phyloP scores from a whole-genome alignment of 2,797 vertebrate species.

The Hipposideros larvatus region DNA sequence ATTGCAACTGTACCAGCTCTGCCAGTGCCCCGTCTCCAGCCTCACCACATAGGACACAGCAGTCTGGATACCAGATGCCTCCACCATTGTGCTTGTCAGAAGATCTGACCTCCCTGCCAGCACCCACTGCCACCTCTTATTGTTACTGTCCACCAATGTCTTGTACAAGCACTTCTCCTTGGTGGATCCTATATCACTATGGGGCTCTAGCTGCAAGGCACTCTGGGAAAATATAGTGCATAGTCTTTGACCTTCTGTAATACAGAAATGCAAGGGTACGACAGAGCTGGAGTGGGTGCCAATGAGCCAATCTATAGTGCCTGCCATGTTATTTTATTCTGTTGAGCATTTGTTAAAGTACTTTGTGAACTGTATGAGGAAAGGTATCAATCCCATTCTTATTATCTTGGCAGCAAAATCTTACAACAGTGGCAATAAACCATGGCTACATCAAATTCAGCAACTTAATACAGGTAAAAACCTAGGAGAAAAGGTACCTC shows the following conservation, averaged over 20 bases:
- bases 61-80: not conserved
- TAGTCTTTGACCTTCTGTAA: not conserved
- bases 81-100: not conserved
- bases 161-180: not conserved
- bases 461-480: constrained; percentile 93
- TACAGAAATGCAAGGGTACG: not conserved
- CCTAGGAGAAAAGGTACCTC: too few species aligned
- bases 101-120: not conserved
- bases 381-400: not conserved
- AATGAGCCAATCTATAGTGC: rapidly evolving
- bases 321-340: not conserved
- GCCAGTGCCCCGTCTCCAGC: not conserved
- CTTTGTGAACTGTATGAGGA: not conserved
- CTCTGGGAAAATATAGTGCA: not conserved
- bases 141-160: not conserved
- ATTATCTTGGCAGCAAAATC: constrained; percentile 88
- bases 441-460: constrained; percentile 92
- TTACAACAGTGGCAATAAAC: constrained; percentile 90
- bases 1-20: not conserved
- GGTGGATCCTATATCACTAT: rapidly evolving
- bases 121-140: not conserved
- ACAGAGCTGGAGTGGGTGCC: not conserved
- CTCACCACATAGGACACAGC: not conserved
- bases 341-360: not conserved
- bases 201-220: constrained; percentile 23